phyloP scores from a whole-genome alignment of 2,113 vertebrate genomes.

The Daphoenositta chrysoptera region DNA sequence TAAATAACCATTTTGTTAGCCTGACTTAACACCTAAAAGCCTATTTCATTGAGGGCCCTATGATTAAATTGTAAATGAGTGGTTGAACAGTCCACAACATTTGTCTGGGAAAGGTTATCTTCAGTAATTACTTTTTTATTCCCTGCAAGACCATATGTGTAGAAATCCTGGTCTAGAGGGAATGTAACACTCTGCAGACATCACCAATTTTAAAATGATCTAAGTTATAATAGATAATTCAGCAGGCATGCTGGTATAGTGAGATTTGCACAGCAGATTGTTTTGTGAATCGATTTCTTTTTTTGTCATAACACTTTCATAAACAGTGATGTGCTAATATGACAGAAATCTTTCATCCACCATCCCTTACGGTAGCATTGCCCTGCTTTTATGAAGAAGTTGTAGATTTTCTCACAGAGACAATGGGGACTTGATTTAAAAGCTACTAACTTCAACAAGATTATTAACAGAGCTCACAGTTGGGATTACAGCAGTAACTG shows the following conservation, averaged over 20 bases:
- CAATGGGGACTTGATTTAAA: not conserved
- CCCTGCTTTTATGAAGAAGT: not conserved
- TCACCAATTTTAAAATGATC: constrained; percentile 57
- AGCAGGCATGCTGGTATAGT: not conserved
- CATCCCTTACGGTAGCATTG: not conserved
- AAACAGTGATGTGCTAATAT: not conserved
- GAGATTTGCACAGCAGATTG: not conserved
- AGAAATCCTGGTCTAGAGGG: not conserved
- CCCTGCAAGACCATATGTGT: not conserved
- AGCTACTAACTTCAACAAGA: not conserved
- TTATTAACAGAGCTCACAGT: not conserved
- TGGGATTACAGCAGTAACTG: not conserved
- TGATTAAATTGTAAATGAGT: constrained; percentile 57
- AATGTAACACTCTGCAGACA: constrained; percentile 23
- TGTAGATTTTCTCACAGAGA: not conserved
- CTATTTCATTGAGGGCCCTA: constrained; percentile 5
- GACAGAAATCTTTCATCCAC: not conserved
- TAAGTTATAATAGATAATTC: constrained; percentile 49
- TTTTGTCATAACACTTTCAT: not conserved
- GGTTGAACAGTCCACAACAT: not conserved
- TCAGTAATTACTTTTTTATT: constrained; percentile 64
- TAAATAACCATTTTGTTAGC: constrained; percentile 43
- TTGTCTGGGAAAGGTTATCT: constrained; percentile 39
- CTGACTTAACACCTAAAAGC: constrained; percentile 29
- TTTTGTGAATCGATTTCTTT: constrained; percentile 4